phyloP scores from a whole-genome alignment of 2,113 vertebrate species.

The Gymnogyps californianus region DNA sequence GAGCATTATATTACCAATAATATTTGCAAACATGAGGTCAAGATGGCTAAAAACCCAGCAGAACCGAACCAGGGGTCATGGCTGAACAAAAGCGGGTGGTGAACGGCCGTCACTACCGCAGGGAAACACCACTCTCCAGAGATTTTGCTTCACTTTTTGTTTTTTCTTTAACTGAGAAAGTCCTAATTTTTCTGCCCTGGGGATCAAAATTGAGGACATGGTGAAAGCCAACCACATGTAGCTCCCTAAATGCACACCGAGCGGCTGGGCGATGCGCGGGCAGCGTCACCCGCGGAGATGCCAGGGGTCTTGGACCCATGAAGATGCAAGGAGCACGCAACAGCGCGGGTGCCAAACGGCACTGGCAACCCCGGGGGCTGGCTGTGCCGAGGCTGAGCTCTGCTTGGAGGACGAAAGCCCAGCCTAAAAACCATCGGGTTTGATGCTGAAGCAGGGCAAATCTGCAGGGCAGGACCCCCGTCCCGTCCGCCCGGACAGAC shows the following conservation, averaged over 20 bases:
- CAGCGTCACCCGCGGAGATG: fast-evolving
- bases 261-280: neutral
- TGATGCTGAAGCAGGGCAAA: neutral
- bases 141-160: neutral
- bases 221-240: neutral
- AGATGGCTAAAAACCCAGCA: slow-evolving; percentile 64
- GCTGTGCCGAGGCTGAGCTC: neutral
- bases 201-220: neutral
- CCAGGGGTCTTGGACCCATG: fast-evolving
- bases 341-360: fast-evolving
- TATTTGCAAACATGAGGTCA: slow-evolving; percentile 71
- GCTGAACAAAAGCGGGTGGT: slow-evolving; percentile 46
- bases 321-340: neutral
- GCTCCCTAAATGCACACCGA: neutral
- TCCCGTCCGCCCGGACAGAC: neutral
- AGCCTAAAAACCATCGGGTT: neutral
- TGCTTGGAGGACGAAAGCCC: neutral
- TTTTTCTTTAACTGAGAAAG: slow-evolving; percentile 14
- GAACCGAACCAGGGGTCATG: slow-evolving; percentile 26
- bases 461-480: neutral
- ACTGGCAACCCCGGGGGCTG: neutral
- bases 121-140: slow-evolving; percentile 18
- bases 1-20: slow-evolving; percentile 66
- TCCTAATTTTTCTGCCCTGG: slow-evolving; percentile 47
- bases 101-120: neutral